Conservation (phyloP, 2,113 vertebrate species). For the Fulica atra region DNA sequence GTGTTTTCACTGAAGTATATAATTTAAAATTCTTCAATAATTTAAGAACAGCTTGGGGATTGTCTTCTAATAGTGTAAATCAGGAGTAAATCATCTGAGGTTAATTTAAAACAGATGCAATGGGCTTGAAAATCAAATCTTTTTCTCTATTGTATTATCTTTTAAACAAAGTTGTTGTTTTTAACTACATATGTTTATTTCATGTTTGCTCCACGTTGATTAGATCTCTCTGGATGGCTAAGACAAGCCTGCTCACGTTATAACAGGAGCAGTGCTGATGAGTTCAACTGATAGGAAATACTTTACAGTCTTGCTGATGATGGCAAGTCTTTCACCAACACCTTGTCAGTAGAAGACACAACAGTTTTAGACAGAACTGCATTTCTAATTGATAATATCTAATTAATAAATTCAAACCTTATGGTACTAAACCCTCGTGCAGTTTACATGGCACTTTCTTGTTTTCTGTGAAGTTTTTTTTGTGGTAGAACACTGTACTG, state of each 20-base stretch:
- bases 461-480: neutral
- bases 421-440: neutral
- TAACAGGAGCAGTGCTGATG: neutral
- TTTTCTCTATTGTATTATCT: constrained; percentile 15
- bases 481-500: neutral
- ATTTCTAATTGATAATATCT: neutral
- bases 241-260: neutral
- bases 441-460: neutral
- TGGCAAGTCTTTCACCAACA: neutral
- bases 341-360: neutral
- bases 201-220: constrained; percentile 21
- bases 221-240: constrained; percentile 20
- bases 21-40: constrained; percentile 45
- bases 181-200: neutral
- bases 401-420: neutral
- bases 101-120: constrained; percentile 42
- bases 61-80: constrained; percentile 15
- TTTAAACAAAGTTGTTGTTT: constrained; percentile 22
- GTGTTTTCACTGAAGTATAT: neutral
- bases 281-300: neutral
- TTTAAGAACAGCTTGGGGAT: neutral
- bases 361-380: neutral
- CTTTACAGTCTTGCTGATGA: neutral
- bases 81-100: constrained; percentile 16
- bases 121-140: constrained; percentile 25